Percentiles rank a stretch among this genome's conserved stretches.
Evolutionary conservation across 2,797 vertebrate species (phyloP).

Genomic region (Gambusia yucatana): DNA sequence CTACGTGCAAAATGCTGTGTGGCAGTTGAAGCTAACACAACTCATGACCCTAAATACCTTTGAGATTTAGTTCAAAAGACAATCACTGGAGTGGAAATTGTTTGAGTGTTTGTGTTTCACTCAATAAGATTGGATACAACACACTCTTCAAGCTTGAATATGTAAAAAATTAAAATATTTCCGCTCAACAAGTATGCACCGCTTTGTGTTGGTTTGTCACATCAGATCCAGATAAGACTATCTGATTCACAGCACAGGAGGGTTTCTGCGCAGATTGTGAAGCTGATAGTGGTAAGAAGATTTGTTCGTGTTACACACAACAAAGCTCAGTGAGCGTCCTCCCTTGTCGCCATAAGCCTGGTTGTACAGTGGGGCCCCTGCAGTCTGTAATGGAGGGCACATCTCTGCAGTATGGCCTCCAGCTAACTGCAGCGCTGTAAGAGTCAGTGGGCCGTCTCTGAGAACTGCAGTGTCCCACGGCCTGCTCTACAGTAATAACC

Average conservation of each 20-base stretch:
- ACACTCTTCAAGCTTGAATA: neutral
- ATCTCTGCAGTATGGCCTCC: conserved; percentile 64
- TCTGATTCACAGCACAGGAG: no score
- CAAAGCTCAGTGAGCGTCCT: neutral
- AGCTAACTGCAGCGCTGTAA: conserved; percentile 68
- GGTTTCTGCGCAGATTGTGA: neutral
- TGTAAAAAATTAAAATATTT: neutral
- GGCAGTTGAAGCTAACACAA: neutral
- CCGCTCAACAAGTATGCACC: neutral
- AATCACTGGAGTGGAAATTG: neutral
- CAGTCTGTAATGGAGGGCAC: conserved; percentile 44
- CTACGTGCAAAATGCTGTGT: neutral
- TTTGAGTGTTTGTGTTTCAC: neutral
- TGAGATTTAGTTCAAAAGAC: neutral
- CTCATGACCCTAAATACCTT: neutral
- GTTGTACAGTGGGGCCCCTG: conserved; percentile 35
- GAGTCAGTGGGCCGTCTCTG: conserved; percentile 69
- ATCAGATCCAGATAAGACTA: neutral
- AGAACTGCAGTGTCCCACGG: conserved; percentile 76
- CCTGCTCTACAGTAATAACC: conserved; percentile 80
- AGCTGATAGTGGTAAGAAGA: neutral
- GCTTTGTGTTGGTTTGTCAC: neutral
- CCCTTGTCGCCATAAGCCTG: neutral
- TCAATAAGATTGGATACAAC: neutral
- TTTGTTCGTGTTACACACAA: neutral